A percentile compares a stretch with the other conserved stretches of the same genome.
These are phyloP conservation scores for Catharus minimus DNA, from an alignment of 2,113 vertebrate genomes.

Conservation along the genomic window DNA sequence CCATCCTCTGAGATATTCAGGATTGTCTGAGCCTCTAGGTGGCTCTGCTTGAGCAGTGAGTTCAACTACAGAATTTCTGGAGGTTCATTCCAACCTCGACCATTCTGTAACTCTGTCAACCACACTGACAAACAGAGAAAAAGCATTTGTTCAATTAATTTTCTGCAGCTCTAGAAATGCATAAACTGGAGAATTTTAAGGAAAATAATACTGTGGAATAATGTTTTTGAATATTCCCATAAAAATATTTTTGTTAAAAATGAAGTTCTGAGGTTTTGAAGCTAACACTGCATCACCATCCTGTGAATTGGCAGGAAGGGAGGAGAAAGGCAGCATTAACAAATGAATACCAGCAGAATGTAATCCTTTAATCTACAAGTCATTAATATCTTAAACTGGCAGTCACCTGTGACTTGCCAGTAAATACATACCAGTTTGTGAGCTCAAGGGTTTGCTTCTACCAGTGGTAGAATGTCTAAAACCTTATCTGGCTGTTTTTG, in stretches of 20 bases:
- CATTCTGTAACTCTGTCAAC: not conserved
- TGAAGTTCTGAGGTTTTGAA: not conserved
- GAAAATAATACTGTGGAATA: not conserved
- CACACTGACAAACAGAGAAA: not conserved
- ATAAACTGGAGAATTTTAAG: not conserved
- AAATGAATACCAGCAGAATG: accelerated
- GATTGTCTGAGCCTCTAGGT: not conserved
- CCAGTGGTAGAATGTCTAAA: not conserved
- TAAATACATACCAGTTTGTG: not conserved
- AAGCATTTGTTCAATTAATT: not conserved
- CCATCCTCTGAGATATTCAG: not conserved
- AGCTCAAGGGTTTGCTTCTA: not conserved
- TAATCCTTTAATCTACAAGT: not conserved
- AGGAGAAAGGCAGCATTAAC: not conserved
- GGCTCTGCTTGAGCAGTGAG: not conserved
- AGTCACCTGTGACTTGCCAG: not conserved
- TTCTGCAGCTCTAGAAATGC: not conserved
- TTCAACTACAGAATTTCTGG: not conserved
- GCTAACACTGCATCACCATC: not conserved
- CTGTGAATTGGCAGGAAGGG: not conserved
- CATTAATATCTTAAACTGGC: not conserved
- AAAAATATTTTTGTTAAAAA: not conserved
- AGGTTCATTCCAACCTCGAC: accelerated
- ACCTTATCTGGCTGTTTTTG: not conserved
- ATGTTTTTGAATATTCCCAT: not conserved